Base-by-base conservation (phyloP, 2,888 invertebrate genomes). In the Creontiades dilutus region DNA sequence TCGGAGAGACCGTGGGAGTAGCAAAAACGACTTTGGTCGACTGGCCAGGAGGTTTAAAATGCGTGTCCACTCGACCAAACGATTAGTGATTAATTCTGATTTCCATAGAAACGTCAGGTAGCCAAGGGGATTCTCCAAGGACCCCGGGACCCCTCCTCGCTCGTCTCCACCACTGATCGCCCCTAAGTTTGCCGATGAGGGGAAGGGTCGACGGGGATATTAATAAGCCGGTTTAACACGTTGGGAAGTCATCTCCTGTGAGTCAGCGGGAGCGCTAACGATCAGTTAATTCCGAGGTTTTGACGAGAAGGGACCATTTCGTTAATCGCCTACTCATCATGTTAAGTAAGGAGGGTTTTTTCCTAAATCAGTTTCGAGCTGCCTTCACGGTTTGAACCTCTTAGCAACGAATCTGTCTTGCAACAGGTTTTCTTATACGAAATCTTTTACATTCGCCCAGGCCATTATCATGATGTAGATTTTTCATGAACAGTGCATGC, bases 31-130 rank as follows among this genome's bases (percentile, higher is more conserved):
- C 23, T 68, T 16, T 27, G 23, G 68, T n/a, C 19, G 11, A 19
- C n/a, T 19, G n/a, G 27, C 23, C 23, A 11, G 68, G 23, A 68
- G 68, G 68, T 11, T 68, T 23, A 68, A 23, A 68, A 68, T 23
- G 68, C 23, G 27, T 68, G 68, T 68, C 68, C 68, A 68, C 68
- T 68, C 68, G 68, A 23, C 68, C 68, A 23, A 68, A 37, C 37
- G 37, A 37, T 68, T 68, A 68, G 68, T 23, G 68, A 68, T 68
- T 68, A 68, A 57, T 68, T 68, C 19, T 23, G 68, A 68, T 68
- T 68, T 68, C 68, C 68, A 68, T 68, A 13, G 68, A 68, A 68
- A 23, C 68, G 68, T 23, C 19, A 23, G 68, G 68, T 68, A 23
- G 23, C 13, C 23, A 68, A 68, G 68, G 23, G 11, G 27, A 27